A percentile compares a stretch with the other conserved stretches of the same genome.
Evolutionary conservation across 2,113 vertebrate genomes (phyloP).

Genomic region (Oncorhynchus clarkii): DNA sequence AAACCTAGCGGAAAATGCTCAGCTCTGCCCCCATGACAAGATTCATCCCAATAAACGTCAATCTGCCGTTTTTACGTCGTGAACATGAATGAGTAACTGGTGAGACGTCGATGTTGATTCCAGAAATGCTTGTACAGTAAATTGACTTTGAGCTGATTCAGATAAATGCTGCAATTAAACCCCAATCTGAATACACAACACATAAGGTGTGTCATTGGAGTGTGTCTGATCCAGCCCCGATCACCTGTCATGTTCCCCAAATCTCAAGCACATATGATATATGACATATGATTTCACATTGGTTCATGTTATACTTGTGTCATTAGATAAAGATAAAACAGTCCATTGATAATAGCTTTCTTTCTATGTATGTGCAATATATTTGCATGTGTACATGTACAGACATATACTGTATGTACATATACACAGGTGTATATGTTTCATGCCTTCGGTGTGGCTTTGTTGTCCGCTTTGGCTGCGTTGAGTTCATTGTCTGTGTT

Average conservation of each 20-base stretch:
- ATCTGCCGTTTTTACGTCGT: too few species aligned
- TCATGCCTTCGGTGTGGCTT: slow-evolving; percentile 91
- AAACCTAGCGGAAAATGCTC: too few species aligned
- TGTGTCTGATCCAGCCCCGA: slow-evolving; percentile 58
- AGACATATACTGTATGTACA: slow-evolving; percentile 38
- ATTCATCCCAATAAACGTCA: neutral
- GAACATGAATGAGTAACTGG: too few species aligned
- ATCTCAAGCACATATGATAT: slow-evolving; percentile 12
- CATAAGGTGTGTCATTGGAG: slow-evolving; percentile 2
- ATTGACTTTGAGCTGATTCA: too few species aligned
- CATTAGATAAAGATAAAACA: slow-evolving; percentile 64
- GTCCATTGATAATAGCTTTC: slow-evolving; percentile 54
- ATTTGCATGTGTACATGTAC: slow-evolving; percentile 51
- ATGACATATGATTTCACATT: slow-evolving; percentile 41
- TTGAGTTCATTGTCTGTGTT: slow-evolving; percentile 93
- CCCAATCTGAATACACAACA: too few species aligned
- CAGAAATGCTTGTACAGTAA: too few species aligned
- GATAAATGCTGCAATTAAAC: too few species aligned
- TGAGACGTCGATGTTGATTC: too few species aligned
- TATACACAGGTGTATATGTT: slow-evolving; percentile 33
- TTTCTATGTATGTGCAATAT: slow-evolving; percentile 26
- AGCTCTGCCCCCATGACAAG: neutral
- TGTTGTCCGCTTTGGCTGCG: slow-evolving; percentile 89
- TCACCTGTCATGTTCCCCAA: slow-evolving; percentile 40
- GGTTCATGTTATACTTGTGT: slow-evolving; percentile 6